Base-by-base conservation (phyloP, 2,888 invertebrate species). In the Emmelina monodactyla region DNA sequence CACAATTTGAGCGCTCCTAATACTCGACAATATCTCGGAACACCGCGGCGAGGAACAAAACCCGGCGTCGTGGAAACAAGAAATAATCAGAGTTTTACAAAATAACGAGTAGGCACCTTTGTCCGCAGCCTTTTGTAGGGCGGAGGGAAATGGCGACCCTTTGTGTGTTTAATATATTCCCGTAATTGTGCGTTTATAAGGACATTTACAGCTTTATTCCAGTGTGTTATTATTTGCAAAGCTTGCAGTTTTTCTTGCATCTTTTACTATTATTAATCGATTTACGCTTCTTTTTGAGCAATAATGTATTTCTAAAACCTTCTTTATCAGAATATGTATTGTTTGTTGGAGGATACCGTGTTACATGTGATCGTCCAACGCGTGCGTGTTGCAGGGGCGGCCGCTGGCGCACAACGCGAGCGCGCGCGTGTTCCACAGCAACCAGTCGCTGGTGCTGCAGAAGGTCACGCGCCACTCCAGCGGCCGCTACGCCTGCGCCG, bases 361-460 rank as follows among this genome's bases (percentile, higher is more conserved):
- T n/a, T n/a, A 14, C n/a, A 3, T 7, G 11, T 14, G n/a, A 14
- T 31, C 5, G 11, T 31, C 34, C 3, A 22, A 31, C 39, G 39
- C 40, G 28, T 31, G 25, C 22, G n/a, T n/a, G n/a, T n/a, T n/a
- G 16, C 83, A 93, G 93, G 91, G 89, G 42, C 82, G 87, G 34
- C 80, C 88, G 43, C 72, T 94, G 53, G 89, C 88, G 50, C 92
- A 94, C 80, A 94, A 94, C 73, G 88, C 90, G 53, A 88, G 91
- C 31, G 91, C 92, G 35, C 85, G 93, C 44, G 89, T 94, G 52
- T 92, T 94, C 61, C 88, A 92, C 67, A 92, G 92, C 68, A 94
- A 94, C 83, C 93, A 94, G 76, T 93, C 93, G 63, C 83, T 94
- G 48, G 94, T 94, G 42, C 85, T 94, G 58, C 94, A 94, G 75